These are phyloP conservation scores for Caerostris extrusa DNA, from an alignment of 1,140 invertebrate genomes.

Conservation along the genomic window DNA sequence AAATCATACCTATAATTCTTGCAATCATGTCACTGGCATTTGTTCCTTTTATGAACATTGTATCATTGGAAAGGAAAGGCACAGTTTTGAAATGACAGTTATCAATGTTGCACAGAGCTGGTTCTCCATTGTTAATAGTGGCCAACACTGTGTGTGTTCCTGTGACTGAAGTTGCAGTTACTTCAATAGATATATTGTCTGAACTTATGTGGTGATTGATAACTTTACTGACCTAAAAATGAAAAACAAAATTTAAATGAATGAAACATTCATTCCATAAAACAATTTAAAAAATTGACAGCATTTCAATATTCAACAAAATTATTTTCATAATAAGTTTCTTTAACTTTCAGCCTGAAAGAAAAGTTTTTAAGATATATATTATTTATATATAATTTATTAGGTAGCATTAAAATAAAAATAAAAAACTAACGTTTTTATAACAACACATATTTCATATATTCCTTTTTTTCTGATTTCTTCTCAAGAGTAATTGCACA, in stretches of 20 bases:
- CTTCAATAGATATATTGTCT: constrained; percentile 27
- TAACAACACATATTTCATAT: too few species aligned
- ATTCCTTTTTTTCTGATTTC: too few species aligned
- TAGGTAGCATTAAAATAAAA: too few species aligned
- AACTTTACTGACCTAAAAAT: constrained; percentile 43
- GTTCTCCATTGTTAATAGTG: constrained; percentile 59
- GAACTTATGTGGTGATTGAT: background rate
- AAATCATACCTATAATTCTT: constrained; percentile 29
- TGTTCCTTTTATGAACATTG: constrained; percentile 43
- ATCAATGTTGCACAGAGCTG: constrained; percentile 61
- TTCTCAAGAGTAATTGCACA: too few species aligned
- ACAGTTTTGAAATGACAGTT: constrained; percentile 30
- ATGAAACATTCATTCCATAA: background rate
- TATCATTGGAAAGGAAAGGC: constrained; percentile 27
- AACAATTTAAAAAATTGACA: background rate
- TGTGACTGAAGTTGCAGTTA: constrained; percentile 28
- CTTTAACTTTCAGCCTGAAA: too few species aligned
- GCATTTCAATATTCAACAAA: too few species aligned
- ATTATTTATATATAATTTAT: too few species aligned
- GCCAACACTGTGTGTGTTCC: constrained; percentile 34
- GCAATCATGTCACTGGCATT: background rate
- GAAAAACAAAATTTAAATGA: background rate
- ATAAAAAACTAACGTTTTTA: too few species aligned
- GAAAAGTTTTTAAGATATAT: too few species aligned
- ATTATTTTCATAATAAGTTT: too few species aligned